Percentiles rank a stretch among this genome's conserved stretches.
These are phyloP conservation scores for Tachystola acroxantha DNA, from an alignment of 2,888 invertebrate species.

Conservation along the genomic window DNA sequence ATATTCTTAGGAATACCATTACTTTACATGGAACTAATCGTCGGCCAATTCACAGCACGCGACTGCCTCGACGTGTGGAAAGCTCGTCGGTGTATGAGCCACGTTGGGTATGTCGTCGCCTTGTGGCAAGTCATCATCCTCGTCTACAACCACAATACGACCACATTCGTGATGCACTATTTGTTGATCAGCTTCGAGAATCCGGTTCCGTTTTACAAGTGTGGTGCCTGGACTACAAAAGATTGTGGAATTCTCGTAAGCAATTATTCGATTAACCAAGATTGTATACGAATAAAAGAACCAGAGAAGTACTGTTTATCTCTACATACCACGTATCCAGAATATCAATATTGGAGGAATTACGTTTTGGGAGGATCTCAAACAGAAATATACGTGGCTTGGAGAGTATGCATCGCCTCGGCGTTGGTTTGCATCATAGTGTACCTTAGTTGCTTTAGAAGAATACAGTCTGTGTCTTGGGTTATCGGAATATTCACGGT, in stretches of 20 bases:
- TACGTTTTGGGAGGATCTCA: conserved; percentile 22
- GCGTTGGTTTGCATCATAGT: conserved; percentile 29
- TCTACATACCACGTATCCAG: conserved; percentile 47
- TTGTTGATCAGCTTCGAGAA: conserved; percentile 58
- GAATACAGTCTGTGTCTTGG: conserved; percentile 34
- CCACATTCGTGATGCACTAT: conserved; percentile 52
- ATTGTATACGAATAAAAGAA: conserved; percentile 37
- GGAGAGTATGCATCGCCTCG: conserved; percentile 54
- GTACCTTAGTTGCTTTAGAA: conserved; percentile 45
- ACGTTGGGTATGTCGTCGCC: conserved; percentile 48
- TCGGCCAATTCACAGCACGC: conserved; percentile 58
- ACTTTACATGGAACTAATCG: conserved; percentile 56
- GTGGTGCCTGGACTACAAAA: conserved; percentile 42
- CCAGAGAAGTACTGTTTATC: conserved; percentile 31
- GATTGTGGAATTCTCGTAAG: conserved; percentile 38
- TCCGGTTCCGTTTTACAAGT: conserved; percentile 49
- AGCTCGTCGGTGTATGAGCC: conserved; percentile 45
- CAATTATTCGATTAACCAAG: conserved; percentile 52
- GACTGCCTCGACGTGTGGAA: conserved; percentile 57
- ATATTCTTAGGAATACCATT: conserved; percentile 51
- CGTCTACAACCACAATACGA: conserved; percentile 37
- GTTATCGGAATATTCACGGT: conserved; percentile 27
- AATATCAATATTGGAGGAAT: conserved; percentile 55
- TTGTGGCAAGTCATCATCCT: conserved; percentile 41
- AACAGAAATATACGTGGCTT: conserved; percentile 32